Evolutionary conservation across 2,888 invertebrate species (phyloP), one percentile per base, ranked within the genome.

Genomic region (Leptothorax acervorum): DNA sequence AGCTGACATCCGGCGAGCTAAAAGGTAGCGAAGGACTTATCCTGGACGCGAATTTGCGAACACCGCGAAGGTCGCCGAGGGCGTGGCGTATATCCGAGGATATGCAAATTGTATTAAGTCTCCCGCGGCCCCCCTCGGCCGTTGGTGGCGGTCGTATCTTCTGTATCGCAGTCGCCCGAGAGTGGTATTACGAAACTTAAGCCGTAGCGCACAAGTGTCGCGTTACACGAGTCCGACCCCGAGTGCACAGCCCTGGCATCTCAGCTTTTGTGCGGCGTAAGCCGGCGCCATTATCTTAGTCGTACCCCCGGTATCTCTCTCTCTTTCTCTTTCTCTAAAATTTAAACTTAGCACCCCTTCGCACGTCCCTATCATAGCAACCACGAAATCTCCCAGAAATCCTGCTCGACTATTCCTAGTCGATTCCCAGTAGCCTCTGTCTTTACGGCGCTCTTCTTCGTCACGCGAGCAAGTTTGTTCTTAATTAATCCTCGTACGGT

Each of bases 131-230:
- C 66, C 85, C 74, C 85, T 51, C 65, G 31, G 39, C 53, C 87
- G 82, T 3, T 42, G 65, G 11, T 39, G 71, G 79, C 48, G 79
- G 79, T 62, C 86, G 89, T 92, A 92, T 92, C 91, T 91, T 87
- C 88, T 86, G 92, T 92, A 92, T 93, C 91, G 91, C 92, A 88
- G 91, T 88, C 90, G 83, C 85, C 85, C 86, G 89, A 90, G 88
- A 90, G 89, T 89, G 92, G 93, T 92, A 93, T 93, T 93, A 93
- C 92, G 93, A 94, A 94, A 94, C 93, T 94, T 93, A 92, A 93
- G 92, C 93, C 92, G 91, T 93, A 91, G 91, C 91, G 91, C 92
- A 92, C 92, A 92, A 93, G 93, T 93, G 93, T 93, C 92, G 92
- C 92, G 90, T 92, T 92, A 91, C 91, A 91, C 91, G 83, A 85